Base-by-base conservation (phyloP, 2,113 vertebrate genomes). In the Myotis yumanensis region DNA sequence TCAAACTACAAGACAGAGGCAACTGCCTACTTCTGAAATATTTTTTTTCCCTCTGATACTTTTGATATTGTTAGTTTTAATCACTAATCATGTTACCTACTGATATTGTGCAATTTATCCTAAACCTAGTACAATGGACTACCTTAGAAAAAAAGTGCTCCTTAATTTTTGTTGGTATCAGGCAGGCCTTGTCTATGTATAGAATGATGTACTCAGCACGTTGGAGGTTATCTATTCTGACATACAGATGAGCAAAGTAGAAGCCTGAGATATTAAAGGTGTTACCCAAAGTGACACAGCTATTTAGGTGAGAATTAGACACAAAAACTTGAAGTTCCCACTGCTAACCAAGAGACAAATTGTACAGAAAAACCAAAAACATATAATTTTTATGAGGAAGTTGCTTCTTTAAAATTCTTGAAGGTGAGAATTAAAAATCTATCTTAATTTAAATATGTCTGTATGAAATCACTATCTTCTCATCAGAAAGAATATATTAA, bases 151-250 rank as follows among this genome's bases (percentile, higher is more conserved):
- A 20, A 32, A 57, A 51, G 28, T 30, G 46, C 12, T 72, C 5
- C 52, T 66, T 85, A 7, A 68, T 57, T 93, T 85, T 59, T 7
- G 18, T 52, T 71, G 28, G 23, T 18, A 40, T 16, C n/a, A 25
- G 22, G 7, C 46, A 59, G 16, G n/a, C 20, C 52, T 57, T 14
- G 17, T 62, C 72, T 43, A 25, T 54, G 11, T 1, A 3, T 2
- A 9, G 77, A 57, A 25, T 51, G 35, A 7, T 1, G 8, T 35
- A 18, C 18, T n/a, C 35, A 4, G 54, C 0, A 0, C 3, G 0
- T 7, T 10, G n/a, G 54, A 51, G 11, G 7, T 43, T 1, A 2
- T 68, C 20, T 18, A 0, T 69, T 35, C 12, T 52, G 40, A 76
- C n/a, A 77, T 18, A 10, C 2, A 37, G 5, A 23, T 16, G 48